These are phyloP conservation scores for Carassius auratus DNA, from an alignment of 2,113 vertebrate genomes.

Conservation along the genomic window DNA sequence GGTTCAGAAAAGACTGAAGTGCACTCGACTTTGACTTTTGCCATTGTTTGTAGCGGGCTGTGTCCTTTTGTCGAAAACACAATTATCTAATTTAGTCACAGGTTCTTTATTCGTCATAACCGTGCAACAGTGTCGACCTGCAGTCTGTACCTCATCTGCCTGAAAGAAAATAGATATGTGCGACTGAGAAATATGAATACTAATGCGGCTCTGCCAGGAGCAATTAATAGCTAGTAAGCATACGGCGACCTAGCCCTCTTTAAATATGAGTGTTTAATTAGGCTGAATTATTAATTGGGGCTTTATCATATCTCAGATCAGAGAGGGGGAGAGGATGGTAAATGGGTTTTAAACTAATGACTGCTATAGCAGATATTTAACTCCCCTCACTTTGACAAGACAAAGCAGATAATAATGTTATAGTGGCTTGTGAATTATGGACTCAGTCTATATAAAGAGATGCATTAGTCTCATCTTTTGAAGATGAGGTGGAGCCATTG, in stretches of 20 bases:
- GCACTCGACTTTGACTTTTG: neutral
- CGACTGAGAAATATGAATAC: conserved; percentile 51
- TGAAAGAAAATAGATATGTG: conserved; percentile 40
- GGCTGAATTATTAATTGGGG: conserved; percentile 74
- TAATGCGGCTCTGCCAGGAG: conserved; percentile 47
- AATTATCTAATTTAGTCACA: conserved; percentile 43
- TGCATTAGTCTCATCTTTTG: conserved; percentile 49
- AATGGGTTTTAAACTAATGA: conserved; percentile 74
- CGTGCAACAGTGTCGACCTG: neutral
- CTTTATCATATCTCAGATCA: conserved; percentile 66
- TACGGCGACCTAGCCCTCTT: conserved; percentile 58
- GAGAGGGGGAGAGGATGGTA: conserved; percentile 58
- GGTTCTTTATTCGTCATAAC: conserved; percentile 23
- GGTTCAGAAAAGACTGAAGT: conserved; percentile 19
- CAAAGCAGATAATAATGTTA: conserved; percentile 60
- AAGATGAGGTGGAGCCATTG: neutral
- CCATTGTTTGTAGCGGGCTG: neutral
- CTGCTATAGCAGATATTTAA: conserved; percentile 55
- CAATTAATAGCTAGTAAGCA: conserved; percentile 56
- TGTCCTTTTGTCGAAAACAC: conserved; percentile 2
- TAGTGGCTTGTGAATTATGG: conserved; percentile 56
- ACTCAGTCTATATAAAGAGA: conserved; percentile 60
- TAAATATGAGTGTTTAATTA: conserved; percentile 80
- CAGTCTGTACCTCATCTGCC: conserved; percentile 27
- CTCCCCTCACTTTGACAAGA: conserved; percentile 58